Conservation (phyloP, 2,797 vertebrate genomes). For the Podarcis siculus region DNA sequence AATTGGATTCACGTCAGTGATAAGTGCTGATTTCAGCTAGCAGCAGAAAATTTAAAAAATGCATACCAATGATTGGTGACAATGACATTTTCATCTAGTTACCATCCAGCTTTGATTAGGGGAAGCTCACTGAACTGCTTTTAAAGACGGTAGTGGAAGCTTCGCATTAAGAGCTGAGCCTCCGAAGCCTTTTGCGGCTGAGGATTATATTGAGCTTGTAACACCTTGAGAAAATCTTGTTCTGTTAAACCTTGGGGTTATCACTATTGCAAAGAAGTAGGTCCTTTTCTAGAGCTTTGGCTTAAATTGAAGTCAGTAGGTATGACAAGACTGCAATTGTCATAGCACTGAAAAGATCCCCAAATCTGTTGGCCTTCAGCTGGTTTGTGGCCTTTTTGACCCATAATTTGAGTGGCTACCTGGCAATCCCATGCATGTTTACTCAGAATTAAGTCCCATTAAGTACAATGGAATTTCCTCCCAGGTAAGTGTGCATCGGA, state of each 20-base stretch:
- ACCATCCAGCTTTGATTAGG: not conserved
- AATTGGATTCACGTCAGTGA: constrained; percentile 65
- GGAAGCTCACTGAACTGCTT: not conserved
- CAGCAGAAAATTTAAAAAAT: constrained; percentile 17
- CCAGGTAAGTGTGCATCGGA: not conserved
- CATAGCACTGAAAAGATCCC: not conserved
- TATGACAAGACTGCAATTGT: not conserved
- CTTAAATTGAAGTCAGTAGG: not conserved
- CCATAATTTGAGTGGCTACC: not conserved
- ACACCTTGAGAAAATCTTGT: not conserved
- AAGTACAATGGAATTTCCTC: no score
- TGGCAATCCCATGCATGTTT: not conserved
- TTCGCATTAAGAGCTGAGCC: not conserved
- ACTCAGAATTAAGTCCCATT: not conserved
- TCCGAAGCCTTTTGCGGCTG: not conserved
- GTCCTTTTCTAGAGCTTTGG: not conserved
- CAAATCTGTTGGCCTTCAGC: not conserved
- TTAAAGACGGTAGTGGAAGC: not conserved
- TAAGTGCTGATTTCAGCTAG: constrained; percentile 51
- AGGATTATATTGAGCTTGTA: not conserved
- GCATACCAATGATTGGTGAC: not conserved
- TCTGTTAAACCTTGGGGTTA: not conserved
- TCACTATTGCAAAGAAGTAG: not conserved
- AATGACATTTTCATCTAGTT: not conserved
- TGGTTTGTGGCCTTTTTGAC: not conserved